Evolutionary conservation across 2,888 invertebrate species (phyloP).

Genomic region (Mechanitis mazaeus): DNA sequence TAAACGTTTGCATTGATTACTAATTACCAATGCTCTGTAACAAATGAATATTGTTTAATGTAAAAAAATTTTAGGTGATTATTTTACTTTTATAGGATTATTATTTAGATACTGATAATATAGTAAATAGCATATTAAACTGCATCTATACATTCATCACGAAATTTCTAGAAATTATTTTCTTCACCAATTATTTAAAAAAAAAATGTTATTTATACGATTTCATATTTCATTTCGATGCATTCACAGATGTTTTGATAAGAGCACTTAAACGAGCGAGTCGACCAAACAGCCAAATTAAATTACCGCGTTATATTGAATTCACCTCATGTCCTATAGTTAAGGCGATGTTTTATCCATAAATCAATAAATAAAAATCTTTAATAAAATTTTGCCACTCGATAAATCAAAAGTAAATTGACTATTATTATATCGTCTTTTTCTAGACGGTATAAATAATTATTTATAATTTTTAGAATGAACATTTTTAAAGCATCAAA

Average conservation of each 20-base stretch:
- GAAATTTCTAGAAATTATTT: not conserved
- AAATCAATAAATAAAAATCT: not conserved
- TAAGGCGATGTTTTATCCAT: slow-evolving; percentile 29
- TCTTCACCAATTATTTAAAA: not conserved
- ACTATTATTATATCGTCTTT: no score
- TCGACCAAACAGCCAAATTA: slow-evolving; percentile 26
- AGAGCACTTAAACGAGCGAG: slow-evolving; percentile 18
- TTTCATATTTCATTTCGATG: not conserved
- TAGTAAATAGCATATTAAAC: not conserved
- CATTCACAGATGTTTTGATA: slow-evolving; percentile 11
- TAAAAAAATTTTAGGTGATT: not conserved
- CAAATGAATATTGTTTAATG: no score
- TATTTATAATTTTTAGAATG: no score
- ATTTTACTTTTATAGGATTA: not conserved
- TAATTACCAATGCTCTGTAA: no score
- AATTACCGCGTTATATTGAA: slow-evolving; percentile 30
- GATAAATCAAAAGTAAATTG: no score
- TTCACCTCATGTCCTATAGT: slow-evolving; percentile 35
- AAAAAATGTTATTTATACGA: not conserved
- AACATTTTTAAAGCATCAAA: no score
- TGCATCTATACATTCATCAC: not conserved
- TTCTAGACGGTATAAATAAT: no score
- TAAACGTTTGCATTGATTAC: no score
- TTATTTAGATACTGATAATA: not conserved
- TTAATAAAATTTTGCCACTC: no score